Conservation (phyloP, 2,113 vertebrate species). For the Lagopus leucura region DNA sequence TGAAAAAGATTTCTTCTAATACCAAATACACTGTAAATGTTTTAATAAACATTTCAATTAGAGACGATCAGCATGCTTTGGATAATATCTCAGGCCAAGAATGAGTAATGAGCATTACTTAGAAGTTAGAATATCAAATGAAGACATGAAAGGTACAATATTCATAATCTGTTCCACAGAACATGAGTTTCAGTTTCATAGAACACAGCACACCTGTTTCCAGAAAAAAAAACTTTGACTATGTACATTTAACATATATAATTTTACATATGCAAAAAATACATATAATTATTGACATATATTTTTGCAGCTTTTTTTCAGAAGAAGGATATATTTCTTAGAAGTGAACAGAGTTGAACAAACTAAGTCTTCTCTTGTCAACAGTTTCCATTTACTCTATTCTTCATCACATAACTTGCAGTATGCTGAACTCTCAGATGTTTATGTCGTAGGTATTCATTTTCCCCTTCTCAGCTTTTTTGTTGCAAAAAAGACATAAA, state of each 20-base stretch:
- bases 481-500: background rate
- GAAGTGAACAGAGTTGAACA: background rate
- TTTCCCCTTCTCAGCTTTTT: background rate
- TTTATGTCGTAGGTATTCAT: background rate
- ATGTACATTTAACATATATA: background rate
- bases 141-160: background rate
- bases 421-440: background rate
- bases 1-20: background rate
- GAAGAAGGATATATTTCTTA: background rate
- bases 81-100: background rate
- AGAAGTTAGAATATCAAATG: background rate
- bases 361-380: background rate
- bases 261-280: background rate
- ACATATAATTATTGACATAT: background rate
- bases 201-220: background rate
- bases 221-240: background rate
- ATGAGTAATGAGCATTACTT: background rate
- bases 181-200: background rate
- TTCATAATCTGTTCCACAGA: background rate
- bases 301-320: background rate
- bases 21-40: background rate
- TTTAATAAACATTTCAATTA: background rate
- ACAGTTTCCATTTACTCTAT: background rate
- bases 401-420: background rate
- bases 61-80: background rate